Evolutionary conservation across 2,888 invertebrate genomes (phyloP).

Genomic region (Ophion ventricosus): DNA sequence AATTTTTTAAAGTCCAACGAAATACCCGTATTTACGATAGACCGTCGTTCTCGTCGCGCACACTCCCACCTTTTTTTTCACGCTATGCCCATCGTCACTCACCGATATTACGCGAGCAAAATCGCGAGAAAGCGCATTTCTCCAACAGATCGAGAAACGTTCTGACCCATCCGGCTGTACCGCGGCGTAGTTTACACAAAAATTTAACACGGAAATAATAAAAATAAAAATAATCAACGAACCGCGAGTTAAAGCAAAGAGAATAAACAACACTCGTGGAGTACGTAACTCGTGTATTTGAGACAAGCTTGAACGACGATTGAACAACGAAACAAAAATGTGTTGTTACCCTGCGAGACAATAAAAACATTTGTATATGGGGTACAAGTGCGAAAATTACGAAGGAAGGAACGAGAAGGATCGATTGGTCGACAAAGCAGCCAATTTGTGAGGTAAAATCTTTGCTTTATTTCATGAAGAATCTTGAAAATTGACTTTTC

Average conservation of each 20-base stretch:
- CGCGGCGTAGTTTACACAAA: constrained; percentile 25
- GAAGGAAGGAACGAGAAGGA: neutral
- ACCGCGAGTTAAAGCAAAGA: neutral
- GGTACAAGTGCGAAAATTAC: neutral
- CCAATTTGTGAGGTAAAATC: neutral
- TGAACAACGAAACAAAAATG: neutral
- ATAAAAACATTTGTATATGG: neutral
- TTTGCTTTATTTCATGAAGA: neutral
- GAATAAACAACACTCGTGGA: neutral
- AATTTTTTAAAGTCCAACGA: constrained; percentile 11
- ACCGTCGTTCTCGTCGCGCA: neutral
- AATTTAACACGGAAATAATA: neutral
- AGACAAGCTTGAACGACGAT: neutral
- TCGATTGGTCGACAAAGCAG: neutral
- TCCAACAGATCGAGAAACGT: constrained; percentile 71
- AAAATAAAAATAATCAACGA: neutral
- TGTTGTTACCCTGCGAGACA: neutral
- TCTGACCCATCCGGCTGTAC: constrained; percentile 5
- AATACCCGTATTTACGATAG: neutral
- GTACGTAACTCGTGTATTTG: neutral
- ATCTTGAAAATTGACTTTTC: neutral
- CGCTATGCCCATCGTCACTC: constrained; percentile 39
- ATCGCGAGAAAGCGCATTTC: constrained; percentile 80
- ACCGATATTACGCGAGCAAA: constrained; percentile 75
- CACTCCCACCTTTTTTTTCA: constrained; percentile 12